Evolutionary conservation across 2,797 vertebrate genomes (phyloP).

Genomic region (Aphelocoma californica): DNA sequence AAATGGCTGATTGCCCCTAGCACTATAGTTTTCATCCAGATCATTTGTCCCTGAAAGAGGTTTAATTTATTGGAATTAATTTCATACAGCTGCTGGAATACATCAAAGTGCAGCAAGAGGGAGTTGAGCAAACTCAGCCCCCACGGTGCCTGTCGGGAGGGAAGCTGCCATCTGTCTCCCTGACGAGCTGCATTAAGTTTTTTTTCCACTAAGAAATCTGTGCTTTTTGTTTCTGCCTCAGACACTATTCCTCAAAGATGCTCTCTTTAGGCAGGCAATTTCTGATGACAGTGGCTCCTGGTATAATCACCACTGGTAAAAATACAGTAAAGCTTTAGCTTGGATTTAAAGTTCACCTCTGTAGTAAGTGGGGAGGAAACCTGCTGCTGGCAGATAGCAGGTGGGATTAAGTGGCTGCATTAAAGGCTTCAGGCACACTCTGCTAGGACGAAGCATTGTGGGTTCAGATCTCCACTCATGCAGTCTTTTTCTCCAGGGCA

Average conservation of each 20-base stretch:
- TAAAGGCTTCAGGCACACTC: not conserved
- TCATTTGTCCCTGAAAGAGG: slow-evolving; percentile 31
- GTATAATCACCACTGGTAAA: not conserved
- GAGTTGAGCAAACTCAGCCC: slow-evolving; percentile 8
- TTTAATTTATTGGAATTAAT: slow-evolving; percentile 65
- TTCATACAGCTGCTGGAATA: slow-evolving; percentile 59
- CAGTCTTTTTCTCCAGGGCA: not conserved
- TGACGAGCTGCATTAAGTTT: not conserved
- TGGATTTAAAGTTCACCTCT: not conserved
- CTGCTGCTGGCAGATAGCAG: not conserved
- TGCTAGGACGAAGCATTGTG: not conserved
- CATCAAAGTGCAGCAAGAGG: slow-evolving; percentile 12
- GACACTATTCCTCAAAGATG: not conserved
- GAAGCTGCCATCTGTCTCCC: slow-evolving; percentile 50
- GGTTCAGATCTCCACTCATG: not conserved
- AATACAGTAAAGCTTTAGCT: not conserved
- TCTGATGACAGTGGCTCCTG: not conserved
- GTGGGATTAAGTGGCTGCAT: not conserved
- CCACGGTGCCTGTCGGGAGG: not conserved
- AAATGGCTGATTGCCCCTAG: slow-evolving; percentile 13
- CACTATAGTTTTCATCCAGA: not conserved
- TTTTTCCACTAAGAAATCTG: not conserved
- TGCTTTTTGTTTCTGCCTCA: not conserved
- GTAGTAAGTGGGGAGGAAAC: not conserved
- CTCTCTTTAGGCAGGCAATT: not conserved